Evolutionary conservation across 2,113 vertebrate genomes (phyloP).

Genomic region (Leptobrachium ailaonicum): DNA sequence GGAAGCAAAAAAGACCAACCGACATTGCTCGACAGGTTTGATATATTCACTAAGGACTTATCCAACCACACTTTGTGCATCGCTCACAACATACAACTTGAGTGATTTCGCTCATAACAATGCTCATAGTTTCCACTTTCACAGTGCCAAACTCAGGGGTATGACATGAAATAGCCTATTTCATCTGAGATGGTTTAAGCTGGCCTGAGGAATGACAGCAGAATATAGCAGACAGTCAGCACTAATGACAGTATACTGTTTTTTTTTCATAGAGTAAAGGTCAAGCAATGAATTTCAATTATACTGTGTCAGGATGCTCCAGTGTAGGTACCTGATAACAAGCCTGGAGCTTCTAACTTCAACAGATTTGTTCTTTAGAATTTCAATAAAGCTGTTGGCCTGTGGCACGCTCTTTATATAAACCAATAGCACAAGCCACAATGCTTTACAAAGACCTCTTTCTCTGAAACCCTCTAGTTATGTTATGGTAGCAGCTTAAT

Average conservation of each 20-base stretch:
- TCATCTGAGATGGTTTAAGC: constrained; percentile 61
- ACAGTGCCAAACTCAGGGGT: constrained; percentile 55
- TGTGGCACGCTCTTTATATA: constrained; percentile 53
- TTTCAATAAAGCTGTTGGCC: constrained; percentile 67
- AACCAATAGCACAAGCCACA: constrained; percentile 57
- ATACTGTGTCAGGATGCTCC: constrained; percentile 65
- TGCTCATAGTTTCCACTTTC: constrained; percentile 55
- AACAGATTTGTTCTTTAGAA: constrained; percentile 62
- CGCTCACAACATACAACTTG: no score
- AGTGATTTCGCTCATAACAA: constrained; percentile 50
- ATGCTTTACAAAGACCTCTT: constrained; percentile 59
- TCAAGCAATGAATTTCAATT: constrained; percentile 72
- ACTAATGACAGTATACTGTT: constrained; percentile 61
- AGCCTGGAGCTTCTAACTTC: constrained; percentile 60
- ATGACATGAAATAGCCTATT: constrained; percentile 64
- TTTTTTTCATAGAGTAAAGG: constrained; percentile 68
- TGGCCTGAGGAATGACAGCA: constrained; percentile 63
- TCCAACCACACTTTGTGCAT: no score
- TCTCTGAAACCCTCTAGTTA: constrained; percentile 56
- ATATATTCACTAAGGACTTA: no score
- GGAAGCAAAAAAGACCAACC: no score
- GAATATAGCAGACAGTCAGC: constrained; percentile 60
- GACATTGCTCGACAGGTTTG: no score
- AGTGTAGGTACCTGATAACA: constrained; percentile 66
- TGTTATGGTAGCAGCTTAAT: constrained; percentile 57